phyloP scores from a whole-genome alignment of 2,797 vertebrate species.

The Oryzias sinensis region DNA sequence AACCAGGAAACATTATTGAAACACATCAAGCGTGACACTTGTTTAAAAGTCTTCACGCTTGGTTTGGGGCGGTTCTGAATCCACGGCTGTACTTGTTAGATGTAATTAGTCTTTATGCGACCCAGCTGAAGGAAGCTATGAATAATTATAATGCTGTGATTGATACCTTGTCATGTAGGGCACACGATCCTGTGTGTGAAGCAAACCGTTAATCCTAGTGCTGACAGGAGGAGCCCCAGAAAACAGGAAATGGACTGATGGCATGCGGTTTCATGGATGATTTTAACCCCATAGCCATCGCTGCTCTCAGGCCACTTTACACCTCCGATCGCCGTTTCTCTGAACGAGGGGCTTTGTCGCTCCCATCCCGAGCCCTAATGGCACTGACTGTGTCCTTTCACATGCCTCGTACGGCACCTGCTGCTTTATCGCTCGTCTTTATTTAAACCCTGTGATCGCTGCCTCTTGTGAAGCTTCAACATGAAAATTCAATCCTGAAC shows the following conservation, averaged over 20 bases:
- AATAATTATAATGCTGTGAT: constrained; percentile 48
- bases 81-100: constrained; percentile 47
- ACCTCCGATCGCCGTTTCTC: constrained; percentile 47
- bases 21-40: constrained; percentile 23
- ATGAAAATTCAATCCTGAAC: constrained; percentile 25
- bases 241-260: constrained; percentile 23
- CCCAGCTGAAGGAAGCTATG: constrained; percentile 41
- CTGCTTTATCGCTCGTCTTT: constrained; percentile 48
- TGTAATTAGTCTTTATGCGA: constrained; percentile 51
- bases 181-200: constrained; percentile 39
- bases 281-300: constrained; percentile 47
- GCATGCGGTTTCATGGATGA: constrained; percentile 33
- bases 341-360: constrained; percentile 43
- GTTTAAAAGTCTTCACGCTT: constrained; percentile 38
- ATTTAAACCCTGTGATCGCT: constrained; percentile 23
- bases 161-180: constrained; percentile 48
- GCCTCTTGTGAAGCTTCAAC: constrained; percentile 14
- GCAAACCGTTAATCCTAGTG: constrained; percentile 58
- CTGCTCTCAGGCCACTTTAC: constrained; percentile 47
- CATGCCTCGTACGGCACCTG: constrained; percentile 42
- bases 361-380: constrained; percentile 66
- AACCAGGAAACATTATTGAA: constrained; percentile 30
- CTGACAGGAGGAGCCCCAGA: constrained; percentile 27
- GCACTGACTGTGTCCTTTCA: constrained; percentile 69
- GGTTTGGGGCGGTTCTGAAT: constrained; percentile 39